Base-by-base conservation (phyloP, 2,113 vertebrate genomes). In the Elanoides forficatus region DNA sequence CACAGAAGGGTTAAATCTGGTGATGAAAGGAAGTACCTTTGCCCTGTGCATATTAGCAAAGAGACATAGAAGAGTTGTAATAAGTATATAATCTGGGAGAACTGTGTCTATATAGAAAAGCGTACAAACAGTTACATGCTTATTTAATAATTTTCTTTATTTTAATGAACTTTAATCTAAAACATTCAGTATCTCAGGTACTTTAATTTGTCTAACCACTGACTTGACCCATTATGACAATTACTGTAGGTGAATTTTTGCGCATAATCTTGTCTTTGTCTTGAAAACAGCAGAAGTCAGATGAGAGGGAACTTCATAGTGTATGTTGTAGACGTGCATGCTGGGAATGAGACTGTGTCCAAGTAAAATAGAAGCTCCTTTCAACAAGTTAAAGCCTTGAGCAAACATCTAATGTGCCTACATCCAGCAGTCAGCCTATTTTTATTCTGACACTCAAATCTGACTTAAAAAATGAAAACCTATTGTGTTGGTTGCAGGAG, bases 401-500 rank as follows among this genome's bases (percentile, higher is more conserved):
- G 68, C 62, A 87, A 86, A 50, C 40, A 48, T 56, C 52, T 75
- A 47, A 72, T 0, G 0, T 87, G 48, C 36, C 84, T 90, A 1
- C 36, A 20, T 82, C 30, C 45, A 62, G 58, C 86, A 86, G 79
- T 42, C 71, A 90, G 43, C 42, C 80, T 67, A 0, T 79, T 93
- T 68, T 89, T 88, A 27, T 10, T 85, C 60, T 88, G 82, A 83
- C 80, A 43, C 74, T 95, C 68, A 47, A 71, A 95, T 83, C 36
- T 89, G 90, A 66, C 75, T 78, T 81, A 43, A 90, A 68, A 95
- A 93, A 43, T 63, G 40, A 87, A 89, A 85, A 26, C 34, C 67
- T 75, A 1, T 86, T 92, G 65, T 84, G 53, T 38, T 96, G 81
- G 95, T 97, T 94, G 6, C 72, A 99, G 99, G 99, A 99, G 99